Conservation (phyloP, 1,140 invertebrate species). For the Ericerus pela region DNA sequence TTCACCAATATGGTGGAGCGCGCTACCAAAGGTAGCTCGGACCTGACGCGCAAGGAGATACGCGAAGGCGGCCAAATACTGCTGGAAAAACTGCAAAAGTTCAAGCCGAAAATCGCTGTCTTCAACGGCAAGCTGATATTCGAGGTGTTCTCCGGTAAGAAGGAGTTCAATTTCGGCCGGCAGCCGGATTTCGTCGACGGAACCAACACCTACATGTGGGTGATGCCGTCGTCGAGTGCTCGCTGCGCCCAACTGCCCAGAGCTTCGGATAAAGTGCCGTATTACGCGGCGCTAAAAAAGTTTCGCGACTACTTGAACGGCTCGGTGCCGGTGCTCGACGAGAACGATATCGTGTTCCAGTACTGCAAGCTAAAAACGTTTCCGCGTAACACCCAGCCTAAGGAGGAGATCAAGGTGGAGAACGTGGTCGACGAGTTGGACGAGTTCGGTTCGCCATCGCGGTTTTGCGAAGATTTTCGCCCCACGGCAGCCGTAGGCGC, state of each 20-base stretch:
- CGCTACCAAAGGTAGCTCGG: constrained; percentile 87
- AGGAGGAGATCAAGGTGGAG: constrained; percentile 27
- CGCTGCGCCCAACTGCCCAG: constrained; percentile 87
- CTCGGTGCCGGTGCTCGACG: constrained; percentile 67
- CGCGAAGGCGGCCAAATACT: constrained; percentile 83
- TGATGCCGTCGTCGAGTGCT: constrained; percentile 95
- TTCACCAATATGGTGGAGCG: constrained; percentile 95
- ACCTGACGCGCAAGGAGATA: constrained; percentile 90
- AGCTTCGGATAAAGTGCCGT: constrained; percentile 91
- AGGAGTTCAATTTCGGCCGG: constrained; percentile 91
- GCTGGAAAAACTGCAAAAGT: constrained; percentile 79
- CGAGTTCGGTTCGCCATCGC: constrained; percentile 1
- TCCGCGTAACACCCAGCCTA: constrained; percentile 27
- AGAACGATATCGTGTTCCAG: constrained; percentile 81
- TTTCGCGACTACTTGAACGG: constrained; percentile 90
- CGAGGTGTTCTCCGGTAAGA: constrained; percentile 92
- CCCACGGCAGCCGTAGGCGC: neutral
- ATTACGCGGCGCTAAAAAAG: constrained; percentile 87
- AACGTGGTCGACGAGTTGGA: constrained; percentile 7
- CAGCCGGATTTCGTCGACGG: constrained; percentile 84
- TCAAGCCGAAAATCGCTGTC: constrained; percentile 89
- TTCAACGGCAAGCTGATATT: constrained; percentile 98
- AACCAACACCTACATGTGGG: constrained; percentile 91
- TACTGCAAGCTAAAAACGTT: constrained; percentile 48
- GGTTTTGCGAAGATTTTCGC: neutral